These are phyloP conservation scores for Coecobrya sp. DNA, from an alignment of 2,888 invertebrate genomes.

Conservation along the genomic window DNA sequence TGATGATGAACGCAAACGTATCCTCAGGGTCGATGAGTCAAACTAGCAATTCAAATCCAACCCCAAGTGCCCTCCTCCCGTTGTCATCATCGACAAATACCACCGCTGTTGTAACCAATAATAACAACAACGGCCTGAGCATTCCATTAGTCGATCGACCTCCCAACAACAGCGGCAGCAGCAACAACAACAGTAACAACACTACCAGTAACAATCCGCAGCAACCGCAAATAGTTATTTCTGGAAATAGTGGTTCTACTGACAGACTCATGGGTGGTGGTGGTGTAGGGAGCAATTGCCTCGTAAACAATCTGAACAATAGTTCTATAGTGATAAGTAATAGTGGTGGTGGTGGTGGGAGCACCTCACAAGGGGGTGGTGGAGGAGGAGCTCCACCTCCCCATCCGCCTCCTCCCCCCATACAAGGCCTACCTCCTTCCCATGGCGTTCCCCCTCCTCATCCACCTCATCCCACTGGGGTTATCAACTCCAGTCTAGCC, in stretches of 20 bases:
- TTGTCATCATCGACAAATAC: neutral
- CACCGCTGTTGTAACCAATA: constrained; percentile 39
- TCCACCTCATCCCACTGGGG: constrained; percentile 78
- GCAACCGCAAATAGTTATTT: constrained; percentile 43
- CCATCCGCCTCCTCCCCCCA: constrained; percentile 73
- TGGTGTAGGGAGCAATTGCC: constrained; percentile 61
- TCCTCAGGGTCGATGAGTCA: constrained; percentile 79
- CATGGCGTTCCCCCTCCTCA: constrained; percentile 73
- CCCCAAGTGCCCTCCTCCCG: constrained; percentile 35
- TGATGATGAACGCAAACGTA: constrained; percentile 70
- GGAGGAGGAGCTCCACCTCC: constrained; percentile 30
- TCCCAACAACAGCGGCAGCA: constrained; percentile 78
- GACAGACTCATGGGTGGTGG: constrained; percentile 50
- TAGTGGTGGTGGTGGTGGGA: constrained; percentile 42
- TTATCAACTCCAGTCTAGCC: constrained; percentile 81
- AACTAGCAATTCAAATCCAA: constrained; percentile 77
- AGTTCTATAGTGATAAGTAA: constrained; percentile 58
- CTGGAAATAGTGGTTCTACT: constrained; percentile 55
- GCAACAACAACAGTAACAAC: neutral
- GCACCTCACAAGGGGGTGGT: constrained; percentile 44
- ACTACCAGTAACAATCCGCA: constrained; percentile 26
- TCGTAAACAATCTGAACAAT: constrained; percentile 69
- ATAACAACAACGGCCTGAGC: constrained; percentile 83
- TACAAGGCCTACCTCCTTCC: constrained; percentile 39
- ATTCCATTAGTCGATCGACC: constrained; percentile 79